Conservation (phyloP, 1,140 invertebrate genomes). For the Colletes latitarsis region DNA sequence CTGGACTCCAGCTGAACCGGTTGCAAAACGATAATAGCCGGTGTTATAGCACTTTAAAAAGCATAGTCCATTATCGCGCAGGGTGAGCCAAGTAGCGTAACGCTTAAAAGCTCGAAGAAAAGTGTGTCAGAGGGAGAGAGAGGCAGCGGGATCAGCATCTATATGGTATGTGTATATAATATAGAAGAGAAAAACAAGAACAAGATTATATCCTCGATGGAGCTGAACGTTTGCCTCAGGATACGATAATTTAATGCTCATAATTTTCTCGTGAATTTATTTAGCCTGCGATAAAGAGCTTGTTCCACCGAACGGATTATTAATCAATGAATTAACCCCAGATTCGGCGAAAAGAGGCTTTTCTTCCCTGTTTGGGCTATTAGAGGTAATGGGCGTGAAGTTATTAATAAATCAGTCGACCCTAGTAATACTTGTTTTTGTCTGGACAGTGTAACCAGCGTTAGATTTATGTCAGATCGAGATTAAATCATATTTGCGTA, state of each 20-base stretch:
- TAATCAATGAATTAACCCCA: neutral
- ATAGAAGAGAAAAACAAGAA: slow-evolving; percentile 15
- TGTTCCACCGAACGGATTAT: neutral
- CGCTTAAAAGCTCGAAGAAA: slow-evolving; percentile 54
- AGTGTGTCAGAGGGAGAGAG: slow-evolving; percentile 23
- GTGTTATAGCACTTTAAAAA: slow-evolving; percentile 58
- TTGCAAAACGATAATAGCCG: slow-evolving; percentile 57
- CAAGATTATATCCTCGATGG: neutral
- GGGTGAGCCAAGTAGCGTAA: slow-evolving; percentile 44
- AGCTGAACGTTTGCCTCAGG: slow-evolving; percentile 17
- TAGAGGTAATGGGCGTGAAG: neutral
- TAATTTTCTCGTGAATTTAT: slow-evolving; percentile 9
- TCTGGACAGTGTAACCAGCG: no score
- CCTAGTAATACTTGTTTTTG: neutral
- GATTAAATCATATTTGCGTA: no score
- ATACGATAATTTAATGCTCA: neutral
- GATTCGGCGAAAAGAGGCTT: neutral
- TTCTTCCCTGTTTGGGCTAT: neutral
- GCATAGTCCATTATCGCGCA: slow-evolving; percentile 54
- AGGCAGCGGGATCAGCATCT: neutral
- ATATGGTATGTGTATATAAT: slow-evolving; percentile 4
- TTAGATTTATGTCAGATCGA: no score
- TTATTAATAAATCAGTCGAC: neutral
- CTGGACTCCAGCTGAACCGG: slow-evolving; percentile 30
- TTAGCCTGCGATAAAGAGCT: neutral